Conservation (phyloP, 2,888 invertebrate species). For the Mesorhabditis sp. region DNA sequence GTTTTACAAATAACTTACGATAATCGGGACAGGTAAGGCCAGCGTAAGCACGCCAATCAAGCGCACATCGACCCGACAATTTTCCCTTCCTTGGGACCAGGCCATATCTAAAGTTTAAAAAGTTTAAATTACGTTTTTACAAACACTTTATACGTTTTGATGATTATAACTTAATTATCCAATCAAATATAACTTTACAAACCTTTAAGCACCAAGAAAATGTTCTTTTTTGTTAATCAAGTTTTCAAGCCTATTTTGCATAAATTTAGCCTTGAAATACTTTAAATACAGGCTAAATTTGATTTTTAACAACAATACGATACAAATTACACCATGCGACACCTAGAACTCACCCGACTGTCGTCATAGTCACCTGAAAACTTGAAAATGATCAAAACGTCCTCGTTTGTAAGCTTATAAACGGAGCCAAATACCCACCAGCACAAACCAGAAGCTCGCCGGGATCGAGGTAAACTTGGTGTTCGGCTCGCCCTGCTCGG, state of each 20-base stretch:
- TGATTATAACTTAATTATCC: neutral
- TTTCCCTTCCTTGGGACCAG: conserved; percentile 61
- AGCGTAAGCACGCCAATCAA: conserved; percentile 62
- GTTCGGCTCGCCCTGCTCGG: conserved; percentile 59
- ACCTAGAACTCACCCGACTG: conserved; percentile 45
- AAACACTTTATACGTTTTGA: neutral
- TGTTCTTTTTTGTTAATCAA: no score
- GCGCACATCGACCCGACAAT: conserved; percentile 60
- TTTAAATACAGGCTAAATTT: no score
- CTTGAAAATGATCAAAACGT: conserved; percentile 11
- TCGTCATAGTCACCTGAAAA: conserved; percentile 57
- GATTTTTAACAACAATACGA: no score
- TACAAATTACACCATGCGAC: no score
- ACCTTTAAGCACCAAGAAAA: conserved; percentile 12
- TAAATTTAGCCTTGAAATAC: no score
- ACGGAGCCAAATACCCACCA: conserved; percentile 26
- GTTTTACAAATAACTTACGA: no score
- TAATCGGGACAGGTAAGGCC: conserved; percentile 62
- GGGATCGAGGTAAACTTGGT: conserved; percentile 58
- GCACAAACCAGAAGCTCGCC: conserved; percentile 56
- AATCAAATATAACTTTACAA: neutral
- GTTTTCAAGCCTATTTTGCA: no score
- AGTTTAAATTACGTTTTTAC: no score
- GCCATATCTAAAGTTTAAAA: conserved; percentile 47
- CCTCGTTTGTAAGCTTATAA: neutral